phyloP scores from a whole-genome alignment of 2,113 vertebrate species.

The Nyctereutes procyonoides region DNA sequence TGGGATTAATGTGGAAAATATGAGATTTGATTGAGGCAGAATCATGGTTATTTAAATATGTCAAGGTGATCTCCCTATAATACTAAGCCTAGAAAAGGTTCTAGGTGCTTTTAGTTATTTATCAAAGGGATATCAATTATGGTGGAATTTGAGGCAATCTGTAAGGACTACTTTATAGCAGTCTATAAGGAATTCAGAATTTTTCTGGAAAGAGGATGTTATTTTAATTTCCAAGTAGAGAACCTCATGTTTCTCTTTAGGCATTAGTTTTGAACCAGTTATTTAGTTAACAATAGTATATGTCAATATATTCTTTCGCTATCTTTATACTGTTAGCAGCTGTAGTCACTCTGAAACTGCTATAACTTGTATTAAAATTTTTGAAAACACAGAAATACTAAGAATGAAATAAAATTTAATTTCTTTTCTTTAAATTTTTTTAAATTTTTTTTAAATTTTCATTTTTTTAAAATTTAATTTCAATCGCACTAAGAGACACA shows the following conservation, averaged over 20 bases:
- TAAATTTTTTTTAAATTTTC: too few species aligned
- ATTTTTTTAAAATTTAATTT: slow-evolving; percentile 46
- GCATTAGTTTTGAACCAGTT: not conserved
- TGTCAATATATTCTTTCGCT: not conserved
- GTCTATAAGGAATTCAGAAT: not conserved
- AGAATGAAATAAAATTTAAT: slow-evolving; percentile 19
- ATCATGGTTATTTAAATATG: not conserved
- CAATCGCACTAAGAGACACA: not conserved
- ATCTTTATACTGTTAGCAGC: not conserved
- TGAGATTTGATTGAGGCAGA: not conserved
- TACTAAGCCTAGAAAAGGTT: not conserved
- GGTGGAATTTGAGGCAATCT: not conserved
- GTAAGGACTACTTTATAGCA: not conserved
- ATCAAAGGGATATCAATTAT: not conserved
- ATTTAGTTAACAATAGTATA: not conserved
- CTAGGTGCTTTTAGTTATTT: not conserved
- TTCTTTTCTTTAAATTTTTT: too few species aligned
- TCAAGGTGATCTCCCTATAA: not conserved
- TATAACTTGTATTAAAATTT: not conserved
- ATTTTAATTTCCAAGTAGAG: slow-evolving; percentile 8
- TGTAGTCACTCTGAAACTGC: not conserved
- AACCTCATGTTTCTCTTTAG: not conserved
- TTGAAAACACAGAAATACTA: not conserved
- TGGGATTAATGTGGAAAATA: not conserved
- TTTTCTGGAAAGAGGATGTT: not conserved